Conservation (phyloP, 2,113 vertebrate genomes). For the Rhinichthys klamathensis region DNA sequence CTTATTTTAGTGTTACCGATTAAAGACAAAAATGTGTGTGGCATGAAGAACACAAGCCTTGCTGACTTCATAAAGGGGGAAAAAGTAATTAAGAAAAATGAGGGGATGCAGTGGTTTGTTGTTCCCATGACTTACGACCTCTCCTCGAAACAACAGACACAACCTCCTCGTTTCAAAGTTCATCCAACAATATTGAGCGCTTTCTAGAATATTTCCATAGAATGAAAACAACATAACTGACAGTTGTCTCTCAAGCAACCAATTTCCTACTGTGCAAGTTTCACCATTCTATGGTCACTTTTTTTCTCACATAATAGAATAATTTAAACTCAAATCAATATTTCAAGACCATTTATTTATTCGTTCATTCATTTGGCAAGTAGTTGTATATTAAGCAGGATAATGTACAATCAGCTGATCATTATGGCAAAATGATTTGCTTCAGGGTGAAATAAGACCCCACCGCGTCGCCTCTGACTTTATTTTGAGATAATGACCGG, state of each 20-base stretch:
- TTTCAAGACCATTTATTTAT: not conserved
- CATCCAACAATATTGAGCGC: not conserved
- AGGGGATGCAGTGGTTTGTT: not conserved
- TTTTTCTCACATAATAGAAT: not conserved
- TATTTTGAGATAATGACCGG: not conserved
- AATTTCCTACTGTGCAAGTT: not conserved
- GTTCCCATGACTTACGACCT: not conserved
- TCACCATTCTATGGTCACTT: not conserved
- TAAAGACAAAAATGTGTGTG: not conserved
- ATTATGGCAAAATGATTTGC: not conserved
- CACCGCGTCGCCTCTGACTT: not conserved
- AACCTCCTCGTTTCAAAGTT: not conserved
- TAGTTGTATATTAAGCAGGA: not conserved
- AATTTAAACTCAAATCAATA: slow-evolving; percentile 5
- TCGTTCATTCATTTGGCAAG: not conserved
- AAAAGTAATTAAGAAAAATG: not conserved
- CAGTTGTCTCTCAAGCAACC: not conserved
- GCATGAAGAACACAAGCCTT: not conserved
- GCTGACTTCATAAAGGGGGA: not conserved
- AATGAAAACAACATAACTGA: not conserved
- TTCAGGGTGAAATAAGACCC: not conserved
- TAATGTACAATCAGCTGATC: not conserved
- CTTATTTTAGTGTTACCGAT: too few species aligned
- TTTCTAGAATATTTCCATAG: not conserved
- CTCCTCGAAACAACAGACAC: not conserved